Base-by-base conservation (phyloP, 1,140 invertebrate genomes). In the Rhizoglyphus robini region DNA sequence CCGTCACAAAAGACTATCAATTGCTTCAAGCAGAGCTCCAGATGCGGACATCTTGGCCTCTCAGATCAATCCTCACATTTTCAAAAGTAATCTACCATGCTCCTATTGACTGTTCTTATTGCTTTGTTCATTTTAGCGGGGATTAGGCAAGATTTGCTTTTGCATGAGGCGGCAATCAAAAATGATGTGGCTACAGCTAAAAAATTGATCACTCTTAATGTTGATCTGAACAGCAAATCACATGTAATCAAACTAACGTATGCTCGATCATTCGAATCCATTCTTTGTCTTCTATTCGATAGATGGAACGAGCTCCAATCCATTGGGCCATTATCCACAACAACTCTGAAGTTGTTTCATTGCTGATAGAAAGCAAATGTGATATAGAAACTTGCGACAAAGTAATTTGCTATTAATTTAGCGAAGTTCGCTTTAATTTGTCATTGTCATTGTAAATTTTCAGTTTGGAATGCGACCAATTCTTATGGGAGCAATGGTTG, bases 391-490 rank as follows among this genome's bases (percentile, higher is more conserved):
- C 83, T 0, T 79, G 78, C 67, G 86, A 87, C 73, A 86, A 86
- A 81, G 85, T 20, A 47, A 49, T 29, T 46, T 46, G 18, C 41
- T n/a, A 46, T 3, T n/a, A 41, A 41, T 11, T 41, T n/a, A 8
- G n/a, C n/a, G n/a, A n/a, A n/a, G n/a, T n/a, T n/a, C 18, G 31
- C 0, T 63, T 48, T 30, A 64, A 64, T 48, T 49, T 11, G 51
- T 11, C 51, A 46, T 11, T n/a, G n/a, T n/a, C n/a, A n/a, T n/a
- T n/a, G n/a, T 41, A 41, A 41, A 11, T 41, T 46, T 46, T 46
- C 23, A 89, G 86, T 88, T 86, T 73, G 87, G 86, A 47, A 88
- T 88, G 86, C 78, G 84, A 49, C 84, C 87, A 0, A 75, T 88
- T 18, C 78, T 88, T 65, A 88, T 88, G 86, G 84, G 86, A 11